Evolutionary conservation across 2,797 vertebrate genomes (phyloP).

Genomic region (Cyclura pinguis): DNA sequence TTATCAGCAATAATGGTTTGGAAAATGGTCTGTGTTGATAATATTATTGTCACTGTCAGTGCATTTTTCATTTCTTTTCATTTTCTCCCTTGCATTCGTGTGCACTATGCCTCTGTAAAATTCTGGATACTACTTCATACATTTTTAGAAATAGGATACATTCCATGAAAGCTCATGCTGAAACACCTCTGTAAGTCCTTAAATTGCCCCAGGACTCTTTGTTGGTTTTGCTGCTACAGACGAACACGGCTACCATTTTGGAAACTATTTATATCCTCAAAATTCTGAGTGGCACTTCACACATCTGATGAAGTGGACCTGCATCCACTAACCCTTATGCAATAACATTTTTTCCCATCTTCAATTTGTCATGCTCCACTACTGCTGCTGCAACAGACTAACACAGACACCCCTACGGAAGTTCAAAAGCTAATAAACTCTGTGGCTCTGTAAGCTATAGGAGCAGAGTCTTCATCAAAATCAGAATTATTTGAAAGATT

Average conservation of each 20-base stretch:
- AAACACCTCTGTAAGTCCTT: not conserved
- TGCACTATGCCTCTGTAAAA: not conserved
- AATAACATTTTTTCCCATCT: too few species aligned
- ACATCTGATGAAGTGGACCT: too few species aligned
- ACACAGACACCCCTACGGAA: not conserved
- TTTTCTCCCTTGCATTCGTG: not conserved
- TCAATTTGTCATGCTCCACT: too few species aligned
- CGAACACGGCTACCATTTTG: not conserved
- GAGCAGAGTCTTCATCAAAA: not conserved
- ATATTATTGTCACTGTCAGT: not conserved
- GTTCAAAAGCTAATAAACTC: not conserved
- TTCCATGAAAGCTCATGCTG: not conserved
- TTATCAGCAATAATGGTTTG: not conserved
- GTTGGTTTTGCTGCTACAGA: not conserved
- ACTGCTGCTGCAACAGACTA: not conserved
- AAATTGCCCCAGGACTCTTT: not conserved
- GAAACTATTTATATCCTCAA: too few species aligned
- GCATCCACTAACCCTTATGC: too few species aligned
- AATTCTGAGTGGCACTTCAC: too few species aligned
- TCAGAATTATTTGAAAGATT: not conserved
- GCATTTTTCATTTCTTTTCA: not conserved
- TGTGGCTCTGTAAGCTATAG: not conserved
- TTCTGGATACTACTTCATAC: not conserved
- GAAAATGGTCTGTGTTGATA: not conserved
- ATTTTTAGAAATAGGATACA: not conserved